Base-by-base conservation (phyloP, 2,113 vertebrate species). In the Puntigrus tetrazona region DNA sequence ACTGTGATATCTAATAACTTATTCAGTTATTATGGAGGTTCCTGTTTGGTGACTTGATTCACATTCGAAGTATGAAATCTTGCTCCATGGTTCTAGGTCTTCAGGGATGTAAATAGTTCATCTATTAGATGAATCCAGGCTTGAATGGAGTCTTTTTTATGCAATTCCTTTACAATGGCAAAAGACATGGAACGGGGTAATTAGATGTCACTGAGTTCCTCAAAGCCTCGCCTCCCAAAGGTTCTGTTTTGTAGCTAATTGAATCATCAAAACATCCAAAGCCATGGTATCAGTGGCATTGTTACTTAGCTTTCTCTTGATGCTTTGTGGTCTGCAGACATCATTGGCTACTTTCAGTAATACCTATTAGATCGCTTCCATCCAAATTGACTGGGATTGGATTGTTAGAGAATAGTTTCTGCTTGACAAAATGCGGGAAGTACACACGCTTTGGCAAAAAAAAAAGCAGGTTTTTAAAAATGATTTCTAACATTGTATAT, bases 301-400 rank as follows among this genome's bases (percentile, higher is more conserved):
- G 61, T 45, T 81, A 81, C 50, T 81, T 27, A 27, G 27, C 27
- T 81, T 81, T n/a, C n/a, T 67, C 20, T 67, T 45, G 38, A 45
- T 79, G 36, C n/a, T n/a, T n/a, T 79, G 38, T 29, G 59, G 27
- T 67, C 55, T 67, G 16, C 41, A 65, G 57, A 45, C 20, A 45
- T 18, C 25, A 16, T 10, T n/a, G 61, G 27, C 59, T 25, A n/a
- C 31, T 3, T 63, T 50, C 18, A 1, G 18, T n/a, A 31, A 7
- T 22, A 67, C 9, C 59, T 65, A 9, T 13, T 78, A n/a, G 14
- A 1, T 22, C 10, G 22, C 50, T 78, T 27, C 11, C 14, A 79
- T 79, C 52, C 43, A 55, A 63, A 2, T n/a, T 36, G 74, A 36
- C 47, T 43, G n/a, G 22, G 5, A 9, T 78, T 45, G 38, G 25